These are phyloP conservation scores for Melanargia galathea DNA, from an alignment of 2,888 invertebrate genomes.

Conservation along the genomic window DNA sequence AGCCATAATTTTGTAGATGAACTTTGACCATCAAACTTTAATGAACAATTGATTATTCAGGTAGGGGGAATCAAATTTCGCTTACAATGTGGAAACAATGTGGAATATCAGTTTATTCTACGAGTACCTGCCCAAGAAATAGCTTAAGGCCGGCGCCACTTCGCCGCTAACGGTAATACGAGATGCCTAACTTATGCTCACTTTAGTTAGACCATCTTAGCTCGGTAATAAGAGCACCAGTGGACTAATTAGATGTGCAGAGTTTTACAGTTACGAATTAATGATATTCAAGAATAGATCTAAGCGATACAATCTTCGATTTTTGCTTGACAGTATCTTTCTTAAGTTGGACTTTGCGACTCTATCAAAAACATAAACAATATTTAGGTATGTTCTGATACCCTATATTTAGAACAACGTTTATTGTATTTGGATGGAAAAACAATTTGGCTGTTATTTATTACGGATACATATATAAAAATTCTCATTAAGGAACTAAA, in stretches of 20 bases:
- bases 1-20: slow-evolving; percentile 4
- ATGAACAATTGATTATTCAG: slow-evolving; percentile 29
- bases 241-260: slow-evolving; percentile 33
- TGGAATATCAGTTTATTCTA: slow-evolving; percentile 42
- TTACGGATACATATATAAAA: slow-evolving; percentile 1
- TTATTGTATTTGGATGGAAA: neutral
- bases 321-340: neutral
- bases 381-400: neutral
- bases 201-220: slow-evolving; percentile 50
- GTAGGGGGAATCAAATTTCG: slow-evolving; percentile 34
- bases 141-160: slow-evolving; percentile 62
- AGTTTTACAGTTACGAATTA: slow-evolving; percentile 17
- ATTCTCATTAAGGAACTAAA: slow-evolving; percentile 7
- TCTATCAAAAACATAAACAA: neutral
- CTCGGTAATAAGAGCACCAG: slow-evolving; percentile 47
- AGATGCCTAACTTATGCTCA: slow-evolving; percentile 64
- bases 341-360: neutral
- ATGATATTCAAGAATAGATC: too few relatives aligned
- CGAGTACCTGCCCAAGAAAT: slow-evolving; percentile 42
- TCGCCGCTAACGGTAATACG: slow-evolving; percentile 77
- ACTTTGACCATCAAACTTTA: slow-evolving; percentile 31
- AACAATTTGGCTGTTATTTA: slow-evolving; percentile 9
- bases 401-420: neutral
- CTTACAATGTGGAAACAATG: slow-evolving; percentile 36
- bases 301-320: neutral